phyloP scores from a whole-genome alignment of 2,797 vertebrate species.

The Falco peregrinus region DNA sequence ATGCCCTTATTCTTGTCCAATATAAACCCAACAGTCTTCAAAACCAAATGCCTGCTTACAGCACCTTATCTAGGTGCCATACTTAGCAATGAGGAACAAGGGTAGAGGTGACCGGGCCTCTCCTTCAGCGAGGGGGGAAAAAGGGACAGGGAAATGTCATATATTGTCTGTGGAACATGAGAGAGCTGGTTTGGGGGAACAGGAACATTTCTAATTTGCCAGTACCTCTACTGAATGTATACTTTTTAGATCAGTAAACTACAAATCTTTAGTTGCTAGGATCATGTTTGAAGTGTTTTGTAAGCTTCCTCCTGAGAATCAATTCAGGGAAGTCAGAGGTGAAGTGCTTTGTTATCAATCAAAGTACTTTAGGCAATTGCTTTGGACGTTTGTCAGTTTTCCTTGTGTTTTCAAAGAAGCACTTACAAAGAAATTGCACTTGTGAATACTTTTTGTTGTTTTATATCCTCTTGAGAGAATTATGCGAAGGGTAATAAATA shows the following conservation, averaged over 20 bases:
- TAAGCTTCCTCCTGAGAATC: neutral
- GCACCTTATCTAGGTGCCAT: constrained; percentile 7
- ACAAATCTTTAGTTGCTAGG: neutral
- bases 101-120: neutral
- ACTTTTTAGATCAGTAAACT: neutral
- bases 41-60: neutral
- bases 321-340: neutral
- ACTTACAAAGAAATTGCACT: neutral
- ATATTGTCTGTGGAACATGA: neutral
- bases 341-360: constrained; percentile 11
- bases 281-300: neutral
- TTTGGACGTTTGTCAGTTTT: neutral
- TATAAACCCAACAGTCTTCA: neutral
- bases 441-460: constrained; percentile 7
- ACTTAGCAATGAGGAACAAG: constrained; percentile 20
- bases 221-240: neutral
- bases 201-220: neutral
- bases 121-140: neutral
- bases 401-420: constrained; percentile 18
- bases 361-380: constrained; percentile 11
- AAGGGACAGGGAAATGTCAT: neutral
- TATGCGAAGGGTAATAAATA: constrained; percentile 59
- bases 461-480: constrained; percentile 26
- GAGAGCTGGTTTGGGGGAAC: neutral
- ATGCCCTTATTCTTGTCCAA: neutral